Evolutionary conservation across 2,113 vertebrate species (phyloP).

Genomic region (Calyptomena viridis): DNA sequence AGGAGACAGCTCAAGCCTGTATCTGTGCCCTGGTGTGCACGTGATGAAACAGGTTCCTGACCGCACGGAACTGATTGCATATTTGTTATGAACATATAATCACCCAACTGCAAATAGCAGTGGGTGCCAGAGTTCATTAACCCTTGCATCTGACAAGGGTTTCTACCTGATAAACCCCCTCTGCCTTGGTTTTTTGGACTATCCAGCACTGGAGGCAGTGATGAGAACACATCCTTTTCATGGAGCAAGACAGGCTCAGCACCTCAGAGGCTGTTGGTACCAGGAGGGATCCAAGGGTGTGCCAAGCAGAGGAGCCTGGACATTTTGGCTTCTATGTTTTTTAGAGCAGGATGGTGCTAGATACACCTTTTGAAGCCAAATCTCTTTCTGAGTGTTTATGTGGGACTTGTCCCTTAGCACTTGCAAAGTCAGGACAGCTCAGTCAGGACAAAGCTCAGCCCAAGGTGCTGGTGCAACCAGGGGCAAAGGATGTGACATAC

Average conservation of each 20-base stretch:
- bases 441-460: background rate
- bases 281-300: background rate
- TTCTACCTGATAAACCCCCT: accelerated
- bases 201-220: background rate
- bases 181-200: background rate
- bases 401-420: background rate
- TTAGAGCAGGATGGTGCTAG: background rate
- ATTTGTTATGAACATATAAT: background rate
- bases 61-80: accelerated
- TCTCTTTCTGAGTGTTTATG: background rate
- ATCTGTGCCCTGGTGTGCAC: background rate
- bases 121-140: background rate
- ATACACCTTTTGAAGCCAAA: background rate
- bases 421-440: background rate
- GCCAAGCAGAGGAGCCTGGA: background rate
- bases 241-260: background rate
- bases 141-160: background rate
- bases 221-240: background rate
- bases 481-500: accelerated
- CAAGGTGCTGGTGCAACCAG: accelerated
- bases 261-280: background rate
- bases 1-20: background rate
- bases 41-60: background rate
- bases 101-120: background rate
- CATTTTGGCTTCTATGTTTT: background rate